These are phyloP conservation scores for Peromyscus attwateri DNA, from an alignment of 2,797 vertebrate species.

Conservation along the genomic window DNA sequence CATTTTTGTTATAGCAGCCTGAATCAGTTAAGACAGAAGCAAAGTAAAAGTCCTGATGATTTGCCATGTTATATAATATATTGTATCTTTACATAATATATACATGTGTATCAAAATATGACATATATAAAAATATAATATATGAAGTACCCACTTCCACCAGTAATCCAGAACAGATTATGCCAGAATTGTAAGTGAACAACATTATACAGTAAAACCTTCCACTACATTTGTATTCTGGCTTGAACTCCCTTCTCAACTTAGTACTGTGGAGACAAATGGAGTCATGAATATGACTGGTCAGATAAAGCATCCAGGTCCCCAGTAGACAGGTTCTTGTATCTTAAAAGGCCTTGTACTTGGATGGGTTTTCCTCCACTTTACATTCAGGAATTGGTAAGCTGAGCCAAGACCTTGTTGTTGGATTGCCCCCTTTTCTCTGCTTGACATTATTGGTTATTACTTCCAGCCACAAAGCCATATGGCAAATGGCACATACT, in stretches of 20 bases:
- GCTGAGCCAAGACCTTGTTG: constrained; percentile 28
- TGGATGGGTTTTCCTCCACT: background rate
- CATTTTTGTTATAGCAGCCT: background rate
- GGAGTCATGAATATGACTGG: background rate
- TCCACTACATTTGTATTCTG: background rate
- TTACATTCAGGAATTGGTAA: background rate
- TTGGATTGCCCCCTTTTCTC: constrained; percentile 2
- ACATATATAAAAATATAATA: background rate
- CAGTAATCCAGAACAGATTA: constrained; percentile 16
- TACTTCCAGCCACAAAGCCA: constrained; percentile 51
- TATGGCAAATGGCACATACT: constrained; percentile 62
- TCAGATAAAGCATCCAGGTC: background rate
- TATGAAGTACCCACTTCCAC: background rate
- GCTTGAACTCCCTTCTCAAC: constrained; percentile 12
- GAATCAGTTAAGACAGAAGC: background rate
- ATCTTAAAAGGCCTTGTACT: background rate
- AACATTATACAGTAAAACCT: background rate
- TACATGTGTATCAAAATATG: background rate
- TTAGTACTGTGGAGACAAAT: background rate
- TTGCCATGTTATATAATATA: background rate
- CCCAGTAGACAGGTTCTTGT: background rate
- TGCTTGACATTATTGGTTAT: constrained; percentile 58
- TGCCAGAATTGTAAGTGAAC: background rate
- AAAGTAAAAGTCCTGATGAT: background rate
- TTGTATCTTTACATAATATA: background rate